Evolutionary conservation across 2,888 invertebrate species (phyloP), one percentile per base, ranked within the genome.

Genomic region (Lagria hirta): DNA sequence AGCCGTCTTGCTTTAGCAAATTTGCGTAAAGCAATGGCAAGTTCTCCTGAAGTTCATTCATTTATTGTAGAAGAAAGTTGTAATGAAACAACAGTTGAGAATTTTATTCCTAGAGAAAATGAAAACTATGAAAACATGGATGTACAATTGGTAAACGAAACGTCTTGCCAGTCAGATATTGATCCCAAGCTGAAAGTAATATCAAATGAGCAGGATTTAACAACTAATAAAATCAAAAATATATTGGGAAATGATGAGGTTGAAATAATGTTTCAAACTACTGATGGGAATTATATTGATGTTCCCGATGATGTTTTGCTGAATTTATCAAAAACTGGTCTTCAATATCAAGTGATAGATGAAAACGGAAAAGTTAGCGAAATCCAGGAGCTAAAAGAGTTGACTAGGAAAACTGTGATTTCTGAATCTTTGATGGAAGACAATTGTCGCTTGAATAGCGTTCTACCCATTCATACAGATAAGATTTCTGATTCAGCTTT

Each of bases 261-360:
- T 14, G 73, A 82, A 12, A 80, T 82, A 54, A 75, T 82, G 51
- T 80, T 80, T 50, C 81, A 81, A 63, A 81, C 80, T 1, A 80
- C 78, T 13, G 81, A 82, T 52, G 82, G 82, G 1, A 79, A 79
- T 16, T 80, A 80, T 56, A 78, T 82, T 1, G 79, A 79, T 45
- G 77, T 82, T 16, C 81, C 79, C 44, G 82, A 81, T 62, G 81
- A 82, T 54, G 78, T 81, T 15, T 69, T 82, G 21, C 70, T 67
- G 29, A 68, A 64, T 53, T 57, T 71, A 22, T 61, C 66, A 1
- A 61, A 63, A 29, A 69, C 65, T 32, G 62, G 66, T 0, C 48
- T 69, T 3, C 66, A 67, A 37, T 69, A 68, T 47, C 69, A 70
- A 53, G 64, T 70, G 11, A 58, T 71, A 5, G 68, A 70, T 32